A percentile compares a stretch with the other conserved stretches of the same genome.
Conservation (phyloP, 2,797 vertebrate genomes). For the Selene dorsalis region DNA sequence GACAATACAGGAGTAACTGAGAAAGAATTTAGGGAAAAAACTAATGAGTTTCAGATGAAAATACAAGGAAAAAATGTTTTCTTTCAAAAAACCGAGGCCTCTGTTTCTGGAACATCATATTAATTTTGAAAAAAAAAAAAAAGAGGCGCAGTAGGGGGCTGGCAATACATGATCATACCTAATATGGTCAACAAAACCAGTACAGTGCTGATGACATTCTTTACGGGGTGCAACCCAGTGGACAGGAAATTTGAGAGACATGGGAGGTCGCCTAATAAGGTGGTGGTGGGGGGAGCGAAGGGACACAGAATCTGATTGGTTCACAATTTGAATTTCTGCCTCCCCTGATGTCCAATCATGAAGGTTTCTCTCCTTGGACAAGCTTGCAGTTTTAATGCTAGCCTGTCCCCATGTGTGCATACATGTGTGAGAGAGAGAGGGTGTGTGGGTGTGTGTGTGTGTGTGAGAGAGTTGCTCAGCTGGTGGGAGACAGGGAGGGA, state of each 20-base stretch:
- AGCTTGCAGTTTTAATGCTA: conserved; percentile 72
- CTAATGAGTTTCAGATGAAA: background rate
- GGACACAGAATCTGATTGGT: conserved; percentile 78
- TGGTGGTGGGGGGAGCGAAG: conserved; percentile 69
- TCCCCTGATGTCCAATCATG: conserved; percentile 77
- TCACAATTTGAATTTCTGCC: conserved; percentile 81
- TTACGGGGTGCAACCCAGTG: conserved; percentile 65
- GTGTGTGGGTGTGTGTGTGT: conserved; percentile 17
- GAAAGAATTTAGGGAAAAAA: background rate
- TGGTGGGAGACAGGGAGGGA: conserved; percentile 80
- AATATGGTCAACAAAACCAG: conserved; percentile 86
- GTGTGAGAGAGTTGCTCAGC: conserved; percentile 55
- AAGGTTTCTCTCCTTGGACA: conserved; percentile 64
- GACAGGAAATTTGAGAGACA: conserved; percentile 80
- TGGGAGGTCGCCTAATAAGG: conserved; percentile 79
- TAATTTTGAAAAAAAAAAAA: conserved; percentile 45
- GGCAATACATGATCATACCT: conserved; percentile 76
- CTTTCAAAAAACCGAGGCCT: conserved; percentile 65
- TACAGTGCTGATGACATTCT: conserved; percentile 77
- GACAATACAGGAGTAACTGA: conserved; percentile 10
- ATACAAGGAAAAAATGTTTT: conserved; percentile 24
- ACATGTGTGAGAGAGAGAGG: conserved; percentile 9
- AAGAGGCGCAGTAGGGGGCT: conserved; percentile 54
- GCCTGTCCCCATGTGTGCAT: conserved; percentile 46
- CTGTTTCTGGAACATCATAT: conserved; percentile 55